Conservation (phyloP, 2,888 invertebrate species). For the Gisinianus flammeolus region DNA sequence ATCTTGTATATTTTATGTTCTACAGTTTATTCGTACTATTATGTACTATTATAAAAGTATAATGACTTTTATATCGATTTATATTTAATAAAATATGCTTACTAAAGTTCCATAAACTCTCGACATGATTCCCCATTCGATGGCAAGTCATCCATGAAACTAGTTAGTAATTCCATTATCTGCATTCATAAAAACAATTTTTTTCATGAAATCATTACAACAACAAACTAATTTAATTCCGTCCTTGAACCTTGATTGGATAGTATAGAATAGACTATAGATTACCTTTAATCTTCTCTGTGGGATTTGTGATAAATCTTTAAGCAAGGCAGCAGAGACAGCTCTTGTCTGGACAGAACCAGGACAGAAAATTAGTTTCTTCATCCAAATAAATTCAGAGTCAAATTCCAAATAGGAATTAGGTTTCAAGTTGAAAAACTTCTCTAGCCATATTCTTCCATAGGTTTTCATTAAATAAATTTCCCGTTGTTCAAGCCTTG, state of each 20-base stretch:
- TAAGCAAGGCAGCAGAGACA: constrained; percentile 54
- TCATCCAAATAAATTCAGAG: constrained; percentile 53
- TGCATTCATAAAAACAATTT: constrained; percentile 60
- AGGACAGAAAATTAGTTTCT: constrained; percentile 57
- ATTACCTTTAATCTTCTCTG: constrained; percentile 52
- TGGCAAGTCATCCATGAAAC: constrained; percentile 84
- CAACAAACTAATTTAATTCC: constrained; percentile 18
- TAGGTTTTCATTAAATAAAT: constrained; percentile 78
- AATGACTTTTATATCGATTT: no score
- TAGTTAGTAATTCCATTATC: constrained; percentile 84
- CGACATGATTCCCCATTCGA: constrained; percentile 89
- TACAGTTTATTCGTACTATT: no score
- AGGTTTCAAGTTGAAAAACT: constrained; percentile 49
- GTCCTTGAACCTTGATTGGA: background rate
- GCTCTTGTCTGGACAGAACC: constrained; percentile 57
- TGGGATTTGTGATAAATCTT: constrained; percentile 56
- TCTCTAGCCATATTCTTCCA: constrained; percentile 71
- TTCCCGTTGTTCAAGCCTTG: constrained; percentile 61
- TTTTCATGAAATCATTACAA: no score
- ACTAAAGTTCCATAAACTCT: constrained; percentile 78
- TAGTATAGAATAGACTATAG: background rate
- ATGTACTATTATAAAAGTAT: no score
- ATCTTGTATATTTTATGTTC: no score
- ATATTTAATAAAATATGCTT: no score
- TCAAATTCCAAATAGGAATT: constrained; percentile 44